Evolutionary conservation across 2,888 invertebrate genomes (phyloP), one percentile per base, ranked within the genome.

Genomic region (Noctua comes): DNA sequence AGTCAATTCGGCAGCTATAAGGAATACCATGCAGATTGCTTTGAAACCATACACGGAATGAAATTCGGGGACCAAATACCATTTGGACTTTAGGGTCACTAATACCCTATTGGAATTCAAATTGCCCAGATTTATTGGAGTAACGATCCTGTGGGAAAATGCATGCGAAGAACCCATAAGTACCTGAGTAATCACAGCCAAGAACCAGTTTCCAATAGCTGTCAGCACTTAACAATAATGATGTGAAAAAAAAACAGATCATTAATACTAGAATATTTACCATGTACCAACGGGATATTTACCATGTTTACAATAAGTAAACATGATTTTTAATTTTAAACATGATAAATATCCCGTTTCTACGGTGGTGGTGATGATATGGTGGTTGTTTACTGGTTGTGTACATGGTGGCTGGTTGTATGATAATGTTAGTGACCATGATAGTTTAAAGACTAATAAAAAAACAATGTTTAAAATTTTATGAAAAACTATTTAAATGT

Each of bases 61-160:
- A 71, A 66, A 74, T 74, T 79, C 18, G 68, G 40, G 8, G 68
- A 54, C 65, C 69, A 64, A 70, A 68, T 79, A 64, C 78, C 73
- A 68, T 70, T 77, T 57, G 16, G 27, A 24, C 16, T 64, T 83
- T 66, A 68, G 21, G 36, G 51, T 84, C 70, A 86, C 62, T 83
- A 73, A 84, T 87, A 48, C 68, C 62, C 70, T 79, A 84, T 87
- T 68, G 80, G 87, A 87, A 83, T 87, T 78, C 73, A 84, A 87
- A 83, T 87, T 79, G 64, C 24, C 24, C 36, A 54, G 68, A 84
- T 74, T 84, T 84, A 72, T 70, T 70, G 48, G 36, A 24, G 18
- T 73, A 54, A 71, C 68, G 59, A 65, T 84, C 40, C 79, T 87
- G 87, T 87, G 87, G 84, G 80, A 79, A 87, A 87, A 87, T 65